These are phyloP conservation scores for Zapornia atra DNA, from an alignment of 2,113 vertebrate genomes.

Conservation along the genomic window DNA sequence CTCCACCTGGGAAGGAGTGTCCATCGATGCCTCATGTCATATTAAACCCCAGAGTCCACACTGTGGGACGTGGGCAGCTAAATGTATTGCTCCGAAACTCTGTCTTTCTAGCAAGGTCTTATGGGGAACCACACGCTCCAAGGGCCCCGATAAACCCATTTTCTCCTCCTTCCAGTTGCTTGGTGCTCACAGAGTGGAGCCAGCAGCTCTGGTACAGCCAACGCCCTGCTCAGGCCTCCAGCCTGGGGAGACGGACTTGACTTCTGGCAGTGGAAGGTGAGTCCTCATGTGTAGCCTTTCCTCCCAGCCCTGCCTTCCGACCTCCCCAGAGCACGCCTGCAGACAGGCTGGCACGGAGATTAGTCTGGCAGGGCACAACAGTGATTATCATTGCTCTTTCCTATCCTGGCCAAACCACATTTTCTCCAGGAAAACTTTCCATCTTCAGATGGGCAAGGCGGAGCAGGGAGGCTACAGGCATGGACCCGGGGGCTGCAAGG, in stretches of 20 bases:
- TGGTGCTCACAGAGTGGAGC: neutral
- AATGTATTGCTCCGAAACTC: neutral
- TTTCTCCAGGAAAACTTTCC: neutral
- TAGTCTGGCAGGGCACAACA: neutral
- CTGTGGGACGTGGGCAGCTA: neutral
- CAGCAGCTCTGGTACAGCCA: neutral
- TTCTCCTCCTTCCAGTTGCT: neutral
- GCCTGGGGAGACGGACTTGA: neutral
- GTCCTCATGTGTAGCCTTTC: fast-evolving
- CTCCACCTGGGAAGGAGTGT: neutral
- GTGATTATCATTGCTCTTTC: neutral
- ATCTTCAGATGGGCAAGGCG: neutral
- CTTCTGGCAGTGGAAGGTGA: neutral
- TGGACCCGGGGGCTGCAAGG: neutral
- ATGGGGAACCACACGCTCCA: neutral
- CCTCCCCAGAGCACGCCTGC: neutral
- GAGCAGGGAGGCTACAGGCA: neutral
- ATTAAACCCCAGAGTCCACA: neutral
- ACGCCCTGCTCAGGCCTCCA: neutral
- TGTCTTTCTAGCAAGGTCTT: neutral
- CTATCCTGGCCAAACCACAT: fast-evolving
- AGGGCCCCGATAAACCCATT: neutral
- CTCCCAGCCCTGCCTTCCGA: neutral
- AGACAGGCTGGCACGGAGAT: neutral
- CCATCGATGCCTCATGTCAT: neutral